A percentile compares a stretch with the other conserved stretches of the same genome.
These are phyloP conservation scores for Hippopotamyrus pictus DNA, from an alignment of 2,797 vertebrate species.

Conservation along the genomic window DNA sequence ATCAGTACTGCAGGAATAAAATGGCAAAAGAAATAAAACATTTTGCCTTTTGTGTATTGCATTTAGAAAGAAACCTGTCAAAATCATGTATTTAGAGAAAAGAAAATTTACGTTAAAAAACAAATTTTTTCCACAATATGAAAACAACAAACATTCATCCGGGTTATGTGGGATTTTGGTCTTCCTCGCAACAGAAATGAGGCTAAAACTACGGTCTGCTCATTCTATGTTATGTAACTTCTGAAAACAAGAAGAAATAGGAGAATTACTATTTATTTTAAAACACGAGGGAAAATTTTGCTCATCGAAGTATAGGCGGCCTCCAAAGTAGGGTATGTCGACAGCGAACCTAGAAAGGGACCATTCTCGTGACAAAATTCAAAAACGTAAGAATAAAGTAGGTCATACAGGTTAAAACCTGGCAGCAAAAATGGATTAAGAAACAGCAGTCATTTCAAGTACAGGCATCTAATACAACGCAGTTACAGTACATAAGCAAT, in stretches of 20 bases:
- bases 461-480: conserved; percentile 2
- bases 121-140: conserved; percentile 15
- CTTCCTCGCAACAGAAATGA: neutral
- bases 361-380: conserved; percentile 23
- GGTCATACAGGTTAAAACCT: conserved; percentile 12
- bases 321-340: conserved; percentile 14
- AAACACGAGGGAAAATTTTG: conserved; percentile 3
- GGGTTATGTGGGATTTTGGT: neutral
- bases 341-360: conserved; percentile 29
- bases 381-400: conserved; percentile 3
- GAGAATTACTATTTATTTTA: conserved; percentile 16
- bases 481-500: neutral
- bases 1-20: conserved; percentile 18
- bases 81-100: conserved; percentile 4
- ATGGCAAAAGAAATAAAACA: neutral
- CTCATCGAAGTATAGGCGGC: neutral
- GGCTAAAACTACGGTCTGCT: neutral
- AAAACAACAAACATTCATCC: neutral
- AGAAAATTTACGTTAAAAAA: conserved; percentile 26
- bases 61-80: neutral
- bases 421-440: conserved; percentile 17
- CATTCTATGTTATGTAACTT: conserved; percentile 1
- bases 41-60: neutral
- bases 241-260: conserved; percentile 27
- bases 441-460: neutral